Evolutionary conservation across 2,113 vertebrate species (phyloP), one percentile per base, ranked within the genome.

Genomic region (Mobula birostris): DNA sequence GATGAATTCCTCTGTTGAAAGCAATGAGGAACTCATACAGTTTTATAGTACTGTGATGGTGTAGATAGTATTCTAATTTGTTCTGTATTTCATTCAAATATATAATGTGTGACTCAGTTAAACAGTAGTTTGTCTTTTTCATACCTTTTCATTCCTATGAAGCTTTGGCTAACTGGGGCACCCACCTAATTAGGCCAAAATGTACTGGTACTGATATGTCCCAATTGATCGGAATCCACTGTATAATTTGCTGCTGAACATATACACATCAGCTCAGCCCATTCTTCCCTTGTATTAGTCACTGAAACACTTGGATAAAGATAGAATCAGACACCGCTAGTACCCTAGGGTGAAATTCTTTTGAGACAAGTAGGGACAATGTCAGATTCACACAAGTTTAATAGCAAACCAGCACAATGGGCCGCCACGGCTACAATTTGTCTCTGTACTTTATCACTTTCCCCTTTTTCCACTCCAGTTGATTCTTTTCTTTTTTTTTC

Each of bases 261-360:
- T 90, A 17, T 15, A 66, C 6, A 90, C 6, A 61, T 88, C 58
- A 66, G 58, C 14, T 88, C 85, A 88, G 58, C 15, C 14, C 29
- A n/a, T 88, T 85, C 48, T 61, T 85, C 8, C 56, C 82, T 85
- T 63, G 58, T 58, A 32, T 63, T 66, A 88, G 7, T 4, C 70
- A 72, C 21, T 27, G 15, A 21, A 72, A 21, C 15, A 92, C 0
- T 92, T 72, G 66, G 40, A 74, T 40, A 40, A 72, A 93, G 8
- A 72, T 12, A 36, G 11, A 74, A 93, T 48, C 2, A 68, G 90
- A 48, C 68, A 93, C 19, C 70, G 11, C 72, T 74, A 56, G 40
- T 21, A 76, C 91, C 91, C 91, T 6, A 56, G 40, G 91, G 91
- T 14, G 29, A 76, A 93, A 93, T 93, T 93, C 91, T 29, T 74